These are phyloP conservation scores for Neodiprion virginianus DNA, from an alignment of 1,140 invertebrate species.

Conservation along the genomic window DNA sequence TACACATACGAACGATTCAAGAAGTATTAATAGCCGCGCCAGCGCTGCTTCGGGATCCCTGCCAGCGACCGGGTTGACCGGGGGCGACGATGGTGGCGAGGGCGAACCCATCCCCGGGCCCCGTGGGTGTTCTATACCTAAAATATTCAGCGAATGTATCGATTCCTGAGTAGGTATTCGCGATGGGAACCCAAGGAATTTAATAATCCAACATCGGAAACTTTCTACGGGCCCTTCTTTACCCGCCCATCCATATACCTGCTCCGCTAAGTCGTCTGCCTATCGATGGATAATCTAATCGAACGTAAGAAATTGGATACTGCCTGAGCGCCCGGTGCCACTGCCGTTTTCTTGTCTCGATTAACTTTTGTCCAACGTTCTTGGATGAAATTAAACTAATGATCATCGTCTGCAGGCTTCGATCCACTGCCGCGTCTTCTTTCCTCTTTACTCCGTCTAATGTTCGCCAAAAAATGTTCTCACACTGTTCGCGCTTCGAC, in stretches of 20 bases:
- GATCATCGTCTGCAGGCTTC: background rate
- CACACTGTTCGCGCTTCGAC: too few species aligned
- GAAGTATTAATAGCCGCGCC: background rate
- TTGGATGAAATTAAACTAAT: background rate
- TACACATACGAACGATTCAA: background rate
- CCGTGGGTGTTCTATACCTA: constrained; percentile 33
- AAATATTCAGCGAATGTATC: constrained; percentile 63
- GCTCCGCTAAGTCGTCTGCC: constrained; percentile 15
- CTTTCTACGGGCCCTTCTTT: constrained; percentile 45
- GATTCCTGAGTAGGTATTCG: constrained; percentile 58
- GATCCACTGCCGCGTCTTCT: too few species aligned
- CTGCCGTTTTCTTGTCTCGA: background rate
- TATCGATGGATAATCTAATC: constrained; percentile 52
- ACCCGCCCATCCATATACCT: constrained; percentile 29
- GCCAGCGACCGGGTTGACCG: background rate
- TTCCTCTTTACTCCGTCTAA: too few species aligned
- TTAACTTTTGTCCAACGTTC: background rate
- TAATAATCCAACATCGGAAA: constrained; percentile 60
- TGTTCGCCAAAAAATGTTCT: too few species aligned
- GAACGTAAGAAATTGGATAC: constrained; percentile 34
- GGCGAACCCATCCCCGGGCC: constrained; percentile 8
- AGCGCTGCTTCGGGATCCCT: background rate
- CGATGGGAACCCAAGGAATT: constrained; percentile 60
- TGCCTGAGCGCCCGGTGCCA: background rate
- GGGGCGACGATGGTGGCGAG: background rate